Evolutionary conservation across 1,140 invertebrate species (phyloP).

Genomic region (Drosophila kurseongensis): DNA sequence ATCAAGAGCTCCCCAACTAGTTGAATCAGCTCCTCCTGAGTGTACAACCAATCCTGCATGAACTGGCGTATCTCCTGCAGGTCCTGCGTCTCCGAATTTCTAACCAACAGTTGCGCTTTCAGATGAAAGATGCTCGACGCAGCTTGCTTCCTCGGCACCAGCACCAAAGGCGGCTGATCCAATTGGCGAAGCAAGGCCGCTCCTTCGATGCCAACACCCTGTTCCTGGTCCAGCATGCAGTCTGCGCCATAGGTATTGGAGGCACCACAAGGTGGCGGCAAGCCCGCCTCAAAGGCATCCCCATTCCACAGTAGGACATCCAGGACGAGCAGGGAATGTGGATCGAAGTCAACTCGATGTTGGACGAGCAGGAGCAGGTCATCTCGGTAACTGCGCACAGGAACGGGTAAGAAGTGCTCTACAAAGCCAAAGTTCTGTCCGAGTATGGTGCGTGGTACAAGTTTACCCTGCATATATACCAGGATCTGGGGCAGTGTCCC

Average conservation of each 20-base stretch:
- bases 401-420: conserved; percentile 84
- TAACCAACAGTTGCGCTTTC: conserved; percentile 59
- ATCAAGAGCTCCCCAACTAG: conserved; percentile 26
- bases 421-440: conserved; percentile 77
- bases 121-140: conserved; percentile 71
- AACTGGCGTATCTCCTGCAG: conserved; percentile 77
- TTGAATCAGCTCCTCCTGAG: conserved; percentile 54
- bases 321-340: conserved; percentile 83
- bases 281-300: conserved; percentile 84
- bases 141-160: conserved; percentile 75
- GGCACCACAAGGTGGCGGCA: conserved; percentile 83
- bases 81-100: conserved; percentile 75
- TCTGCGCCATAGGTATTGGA: conserved; percentile 54
- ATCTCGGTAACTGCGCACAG: conserved; percentile 85
- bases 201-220: conserved; percentile 70
- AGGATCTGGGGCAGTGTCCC: conserved; percentile 84
- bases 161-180: conserved; percentile 69
- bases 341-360: conserved; percentile 83
- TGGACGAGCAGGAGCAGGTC: conserved; percentile 86
- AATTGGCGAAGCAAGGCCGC: conserved; percentile 63
- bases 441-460: conserved; percentile 76
- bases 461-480: conserved; percentile 70
- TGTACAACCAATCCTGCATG: conserved; percentile 64
- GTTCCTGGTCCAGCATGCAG: conserved; percentile 84
- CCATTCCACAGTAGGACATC: conserved; percentile 86